Evolutionary conservation across 2,888 invertebrate genomes (phyloP).

Genomic region (Diarsia brunnea): DNA sequence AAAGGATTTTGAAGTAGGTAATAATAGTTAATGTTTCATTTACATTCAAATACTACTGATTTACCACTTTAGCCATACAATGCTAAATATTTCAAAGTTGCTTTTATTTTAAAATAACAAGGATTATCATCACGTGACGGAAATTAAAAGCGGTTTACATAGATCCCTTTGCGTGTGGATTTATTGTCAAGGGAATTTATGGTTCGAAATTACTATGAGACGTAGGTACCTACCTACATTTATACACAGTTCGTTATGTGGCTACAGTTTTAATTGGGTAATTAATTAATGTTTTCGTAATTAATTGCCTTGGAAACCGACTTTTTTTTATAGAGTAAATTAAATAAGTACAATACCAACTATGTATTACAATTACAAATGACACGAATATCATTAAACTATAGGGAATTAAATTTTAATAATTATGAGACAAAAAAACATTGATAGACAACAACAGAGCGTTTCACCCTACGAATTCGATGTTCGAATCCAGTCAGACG

Average conservation of each 20-base stretch:
- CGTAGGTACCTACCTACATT: not conserved
- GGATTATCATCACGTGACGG: no score
- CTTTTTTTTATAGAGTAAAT: not conserved
- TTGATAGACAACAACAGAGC: slow-evolving; percentile 23
- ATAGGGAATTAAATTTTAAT: no score
- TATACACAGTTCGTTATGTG: not conserved
- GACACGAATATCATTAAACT: no score
- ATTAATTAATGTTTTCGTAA: not conserved
- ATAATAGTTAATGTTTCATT: not conserved
- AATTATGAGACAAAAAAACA: not conserved
- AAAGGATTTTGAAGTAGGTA: not conserved
- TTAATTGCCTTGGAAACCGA: not conserved
- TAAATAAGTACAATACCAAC: not conserved
- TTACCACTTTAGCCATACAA: not conserved
- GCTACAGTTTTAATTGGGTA: not conserved
- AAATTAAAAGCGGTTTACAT: not conserved
- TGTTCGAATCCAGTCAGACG: slow-evolving; percentile 42
- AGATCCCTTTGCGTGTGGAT: not conserved
- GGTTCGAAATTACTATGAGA: not conserved
- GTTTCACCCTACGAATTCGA: slow-evolving; percentile 46
- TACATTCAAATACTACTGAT: not conserved
- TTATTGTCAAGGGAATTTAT: slow-evolving; percentile 3
- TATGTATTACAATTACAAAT: not conserved
- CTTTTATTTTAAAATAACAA: not conserved
- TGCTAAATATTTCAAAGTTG: not conserved